Evolutionary conservation across 2,888 invertebrate species (phyloP).

Genomic region (Poecilus cupreus): DNA sequence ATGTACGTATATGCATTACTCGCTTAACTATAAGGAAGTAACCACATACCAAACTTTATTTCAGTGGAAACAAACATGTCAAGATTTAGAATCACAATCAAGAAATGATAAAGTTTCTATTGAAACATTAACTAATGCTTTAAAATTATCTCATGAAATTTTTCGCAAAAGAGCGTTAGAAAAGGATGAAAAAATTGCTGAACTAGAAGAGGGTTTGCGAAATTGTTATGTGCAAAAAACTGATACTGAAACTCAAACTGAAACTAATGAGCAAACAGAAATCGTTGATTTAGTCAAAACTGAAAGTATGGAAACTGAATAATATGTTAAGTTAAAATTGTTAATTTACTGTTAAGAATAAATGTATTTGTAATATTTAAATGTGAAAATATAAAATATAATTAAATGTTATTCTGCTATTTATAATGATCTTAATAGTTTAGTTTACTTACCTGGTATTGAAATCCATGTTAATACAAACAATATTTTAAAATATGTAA

Average conservation of each 20-base stretch:
- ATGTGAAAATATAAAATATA: neutral
- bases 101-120: conserved; percentile 42
- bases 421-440: too few relatives aligned
- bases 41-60: conserved; percentile 43
- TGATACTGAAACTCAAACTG: conserved; percentile 7
- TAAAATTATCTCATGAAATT: conserved; percentile 55
- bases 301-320: neutral
- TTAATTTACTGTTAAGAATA: too few relatives aligned
- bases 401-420: too few relatives aligned
- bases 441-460: too few relatives aligned
- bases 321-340: neutral
- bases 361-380: neutral
- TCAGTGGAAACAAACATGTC: conserved; percentile 62
- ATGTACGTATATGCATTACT: conserved; percentile 26
- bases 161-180: conserved; percentile 9
- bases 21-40: neutral
- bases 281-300: neutral
- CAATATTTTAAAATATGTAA: too few relatives aligned
- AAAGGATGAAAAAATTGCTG: conserved; percentile 11
- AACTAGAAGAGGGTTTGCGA: neutral
- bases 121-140: conserved; percentile 58
- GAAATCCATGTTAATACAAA: too few relatives aligned
- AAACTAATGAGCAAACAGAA: neutral
- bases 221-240: neutral
- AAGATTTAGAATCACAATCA: conserved; percentile 60